phyloP scores from a whole-genome alignment of 1,140 invertebrate genomes.

The Papilio machaon region DNA sequence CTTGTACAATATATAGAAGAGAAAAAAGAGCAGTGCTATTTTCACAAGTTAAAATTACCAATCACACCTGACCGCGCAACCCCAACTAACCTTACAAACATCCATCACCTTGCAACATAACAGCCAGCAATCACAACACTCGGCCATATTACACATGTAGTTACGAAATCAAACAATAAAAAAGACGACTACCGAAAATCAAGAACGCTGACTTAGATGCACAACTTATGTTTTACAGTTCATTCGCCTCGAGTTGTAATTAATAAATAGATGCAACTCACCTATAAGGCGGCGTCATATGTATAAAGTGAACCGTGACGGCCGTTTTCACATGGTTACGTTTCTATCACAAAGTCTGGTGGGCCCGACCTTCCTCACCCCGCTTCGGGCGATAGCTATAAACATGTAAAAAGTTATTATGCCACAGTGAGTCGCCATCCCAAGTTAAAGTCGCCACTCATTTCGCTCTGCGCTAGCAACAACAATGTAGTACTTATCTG shows the following conservation, averaged over 20 bases:
- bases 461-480: conserved; percentile 64
- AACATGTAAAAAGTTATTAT: conserved; percentile 76
- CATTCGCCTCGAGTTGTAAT: conserved; percentile 44
- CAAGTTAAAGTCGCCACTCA: conserved; percentile 43
- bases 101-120: background rate
- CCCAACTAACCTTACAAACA: background rate
- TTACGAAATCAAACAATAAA: conserved; percentile 42
- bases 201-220: background rate
- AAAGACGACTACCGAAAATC: conserved; percentile 25
- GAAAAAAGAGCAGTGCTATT: background rate
- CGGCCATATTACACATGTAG: conserved; percentile 24
- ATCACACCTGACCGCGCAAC: background rate
- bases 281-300: conserved; percentile 54
- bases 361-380: conserved; percentile 59
- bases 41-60: background rate
- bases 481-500: conserved; percentile 67
- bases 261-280: conserved; percentile 52
- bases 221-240: conserved; percentile 32
- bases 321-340: conserved; percentile 49
- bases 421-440: conserved; percentile 62
- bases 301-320: conserved; percentile 50
- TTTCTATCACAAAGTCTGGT: conserved; percentile 48
- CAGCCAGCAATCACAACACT: background rate
- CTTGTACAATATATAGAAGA: background rate
- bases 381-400: conserved; percentile 72